phyloP scores from a whole-genome alignment of 2,797 vertebrate species.

The Carcharodon carcharias region DNA sequence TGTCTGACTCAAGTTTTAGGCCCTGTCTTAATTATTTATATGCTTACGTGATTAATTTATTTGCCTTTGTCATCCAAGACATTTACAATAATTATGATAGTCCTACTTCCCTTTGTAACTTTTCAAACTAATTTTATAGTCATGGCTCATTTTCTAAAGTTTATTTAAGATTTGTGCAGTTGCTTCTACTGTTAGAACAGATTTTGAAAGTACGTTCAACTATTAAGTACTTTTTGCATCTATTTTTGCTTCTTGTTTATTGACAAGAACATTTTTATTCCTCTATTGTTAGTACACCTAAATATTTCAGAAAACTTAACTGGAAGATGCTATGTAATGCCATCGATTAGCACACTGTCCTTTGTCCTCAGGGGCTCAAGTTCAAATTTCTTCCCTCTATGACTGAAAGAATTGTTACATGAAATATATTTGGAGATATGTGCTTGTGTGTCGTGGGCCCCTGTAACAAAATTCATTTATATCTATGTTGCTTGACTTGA shows the following conservation, averaged over 20 bases:
- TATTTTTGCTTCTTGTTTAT: not conserved
- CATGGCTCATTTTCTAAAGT: not conserved
- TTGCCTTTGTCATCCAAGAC: not conserved
- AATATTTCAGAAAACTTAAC: not conserved
- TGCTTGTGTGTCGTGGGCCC: not conserved
- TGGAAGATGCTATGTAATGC: not conserved
- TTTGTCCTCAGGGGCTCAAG: not conserved
- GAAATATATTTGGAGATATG: not conserved
- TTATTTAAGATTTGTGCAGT: not conserved
- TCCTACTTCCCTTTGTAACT: not conserved
- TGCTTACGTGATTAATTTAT: not conserved
- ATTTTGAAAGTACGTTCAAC: not conserved
- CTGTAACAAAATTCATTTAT: not conserved
- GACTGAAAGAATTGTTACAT: not conserved
- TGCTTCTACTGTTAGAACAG: not conserved
- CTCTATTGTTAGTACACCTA: not conserved
- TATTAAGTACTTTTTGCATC: not conserved
- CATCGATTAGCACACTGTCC: not conserved
- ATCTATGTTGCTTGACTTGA: not conserved
- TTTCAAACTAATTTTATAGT: not conserved
- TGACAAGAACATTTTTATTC: not conserved
- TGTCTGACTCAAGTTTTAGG: not conserved
- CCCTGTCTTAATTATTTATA: not conserved
- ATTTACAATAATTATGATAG: not conserved
- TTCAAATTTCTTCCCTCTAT: not conserved